These are phyloP conservation scores for Nycteola revayana DNA, from an alignment of 2,888 invertebrate species.

Conservation along the genomic window DNA sequence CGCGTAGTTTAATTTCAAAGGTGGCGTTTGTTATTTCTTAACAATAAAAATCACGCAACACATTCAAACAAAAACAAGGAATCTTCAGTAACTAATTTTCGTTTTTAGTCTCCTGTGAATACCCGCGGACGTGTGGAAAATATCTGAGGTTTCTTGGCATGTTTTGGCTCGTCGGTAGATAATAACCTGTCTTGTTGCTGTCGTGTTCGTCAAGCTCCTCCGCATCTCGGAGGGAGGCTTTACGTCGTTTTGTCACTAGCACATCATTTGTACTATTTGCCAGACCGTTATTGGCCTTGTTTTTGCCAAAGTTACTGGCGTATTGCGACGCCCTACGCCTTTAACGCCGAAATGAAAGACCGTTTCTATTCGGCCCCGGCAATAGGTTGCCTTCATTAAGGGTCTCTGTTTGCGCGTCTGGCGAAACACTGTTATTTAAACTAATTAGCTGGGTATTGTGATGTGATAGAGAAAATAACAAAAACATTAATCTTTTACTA, in stretches of 20 bases:
- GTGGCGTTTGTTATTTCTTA: slow-evolving; percentile 73
- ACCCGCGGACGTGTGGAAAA: slow-evolving; percentile 79
- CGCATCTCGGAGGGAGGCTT: slow-evolving; percentile 45
- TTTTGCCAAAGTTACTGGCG: slow-evolving; percentile 72
- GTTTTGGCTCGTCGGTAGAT: slow-evolving; percentile 69
- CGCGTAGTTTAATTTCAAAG: slow-evolving; percentile 75
- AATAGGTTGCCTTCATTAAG: slow-evolving; percentile 76
- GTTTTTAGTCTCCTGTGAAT: slow-evolving; percentile 75
- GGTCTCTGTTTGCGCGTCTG: slow-evolving; percentile 76
- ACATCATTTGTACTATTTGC: slow-evolving; percentile 78
- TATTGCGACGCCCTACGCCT: slow-evolving; percentile 64
- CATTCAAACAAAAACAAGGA: slow-evolving; percentile 72
- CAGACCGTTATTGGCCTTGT: slow-evolving; percentile 77
- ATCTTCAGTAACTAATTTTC: slow-evolving; percentile 80
- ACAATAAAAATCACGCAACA: slow-evolving; percentile 79
- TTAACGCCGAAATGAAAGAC: slow-evolving; percentile 68
- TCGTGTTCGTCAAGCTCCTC: slow-evolving; percentile 61
- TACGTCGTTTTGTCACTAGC: slow-evolving; percentile 72
- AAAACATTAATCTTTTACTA: slow-evolving; percentile 54
- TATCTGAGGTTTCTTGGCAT: slow-evolving; percentile 70
- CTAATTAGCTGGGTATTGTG: slow-evolving; percentile 75
- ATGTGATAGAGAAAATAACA: slow-evolving; percentile 63
- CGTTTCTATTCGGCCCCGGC: slow-evolving; percentile 62
- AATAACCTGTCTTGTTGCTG: slow-evolving; percentile 78
- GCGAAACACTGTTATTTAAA: slow-evolving; percentile 73